These are phyloP conservation scores for Eudyptes chrysolophus DNA, from an alignment of 2,113 vertebrate species.

Conservation along the genomic window DNA sequence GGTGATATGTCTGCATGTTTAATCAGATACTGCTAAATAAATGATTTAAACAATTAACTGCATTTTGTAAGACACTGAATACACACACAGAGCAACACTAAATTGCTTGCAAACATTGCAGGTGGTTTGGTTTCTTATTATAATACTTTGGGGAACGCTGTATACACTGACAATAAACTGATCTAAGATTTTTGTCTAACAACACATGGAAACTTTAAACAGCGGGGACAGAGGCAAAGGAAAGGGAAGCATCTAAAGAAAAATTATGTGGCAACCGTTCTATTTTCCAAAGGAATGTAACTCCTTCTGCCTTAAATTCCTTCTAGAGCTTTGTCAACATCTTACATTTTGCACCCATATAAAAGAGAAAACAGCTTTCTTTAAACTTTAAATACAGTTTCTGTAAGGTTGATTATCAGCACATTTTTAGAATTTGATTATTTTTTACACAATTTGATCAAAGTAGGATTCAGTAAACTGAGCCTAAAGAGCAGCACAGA, in stretches of 20 bases:
- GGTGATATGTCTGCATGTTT: neutral
- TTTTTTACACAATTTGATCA: neutral
- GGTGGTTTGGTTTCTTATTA: neutral
- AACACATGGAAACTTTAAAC: neutral
- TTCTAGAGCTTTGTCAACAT: neutral
- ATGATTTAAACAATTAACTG: slow-evolving; percentile 8
- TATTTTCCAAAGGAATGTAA: neutral
- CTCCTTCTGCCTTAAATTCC: neutral
- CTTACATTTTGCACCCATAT: neutral
- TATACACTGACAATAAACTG: neutral
- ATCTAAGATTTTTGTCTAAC: neutral
- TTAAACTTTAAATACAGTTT: neutral
- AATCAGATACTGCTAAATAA: slow-evolving; percentile 40
- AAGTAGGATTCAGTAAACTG: neutral
- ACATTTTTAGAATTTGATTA: neutral
- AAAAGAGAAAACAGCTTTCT: neutral
- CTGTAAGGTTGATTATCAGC: neutral
- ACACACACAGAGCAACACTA: neutral
- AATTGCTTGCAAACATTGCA: neutral
- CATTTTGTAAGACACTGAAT: neutral
- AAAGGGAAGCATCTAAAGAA: neutral
- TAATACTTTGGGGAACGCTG: neutral
- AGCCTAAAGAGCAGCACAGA: neutral
- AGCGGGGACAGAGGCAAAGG: neutral
- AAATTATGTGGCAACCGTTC: neutral